Percentiles rank a stretch among this genome's conserved stretches.
phyloP scores from a whole-genome alignment of 2,797 vertebrate species.

The Anomalospiza imberbis region DNA sequence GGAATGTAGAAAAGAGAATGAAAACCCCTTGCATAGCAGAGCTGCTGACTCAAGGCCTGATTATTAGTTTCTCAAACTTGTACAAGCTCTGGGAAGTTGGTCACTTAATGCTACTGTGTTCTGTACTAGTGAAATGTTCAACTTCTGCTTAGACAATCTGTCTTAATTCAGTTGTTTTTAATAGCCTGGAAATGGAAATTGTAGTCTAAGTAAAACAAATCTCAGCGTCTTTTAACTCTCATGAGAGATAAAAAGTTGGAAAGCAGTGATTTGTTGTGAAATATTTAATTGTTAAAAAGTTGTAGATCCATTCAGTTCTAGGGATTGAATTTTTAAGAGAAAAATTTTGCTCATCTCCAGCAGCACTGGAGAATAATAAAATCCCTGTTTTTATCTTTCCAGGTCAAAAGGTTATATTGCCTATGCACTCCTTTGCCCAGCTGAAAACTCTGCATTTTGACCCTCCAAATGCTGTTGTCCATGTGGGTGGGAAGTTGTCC shows the following conservation, averaged over 20 bases:
- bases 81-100: not conserved
- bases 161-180: not conserved
- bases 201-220: not conserved
- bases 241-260: not conserved
- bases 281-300: not conserved
- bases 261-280: not conserved
- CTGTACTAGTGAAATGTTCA: not conserved
- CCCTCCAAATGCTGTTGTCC: conserved; percentile 85
- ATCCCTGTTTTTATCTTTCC: not conserved
- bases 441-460: conserved; percentile 84
- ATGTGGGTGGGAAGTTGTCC: conserved; percentile 85
- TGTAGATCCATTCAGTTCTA: not conserved
- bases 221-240: not conserved
- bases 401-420: conserved; percentile 82
- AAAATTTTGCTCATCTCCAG: not conserved
- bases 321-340: not conserved
- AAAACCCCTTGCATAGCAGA: not conserved
- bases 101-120: not conserved
- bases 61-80: not conserved
- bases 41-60: not conserved
- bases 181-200: not conserved
- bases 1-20: not conserved
- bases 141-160: not conserved
- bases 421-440: conserved; percentile 87
- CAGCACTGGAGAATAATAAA: not conserved